Percentiles rank a stretch among this genome's conserved stretches.
These are phyloP conservation scores for Caenorhabditis sp. DNA, from an alignment of 2,888 invertebrate species.

Conservation along the genomic window DNA sequence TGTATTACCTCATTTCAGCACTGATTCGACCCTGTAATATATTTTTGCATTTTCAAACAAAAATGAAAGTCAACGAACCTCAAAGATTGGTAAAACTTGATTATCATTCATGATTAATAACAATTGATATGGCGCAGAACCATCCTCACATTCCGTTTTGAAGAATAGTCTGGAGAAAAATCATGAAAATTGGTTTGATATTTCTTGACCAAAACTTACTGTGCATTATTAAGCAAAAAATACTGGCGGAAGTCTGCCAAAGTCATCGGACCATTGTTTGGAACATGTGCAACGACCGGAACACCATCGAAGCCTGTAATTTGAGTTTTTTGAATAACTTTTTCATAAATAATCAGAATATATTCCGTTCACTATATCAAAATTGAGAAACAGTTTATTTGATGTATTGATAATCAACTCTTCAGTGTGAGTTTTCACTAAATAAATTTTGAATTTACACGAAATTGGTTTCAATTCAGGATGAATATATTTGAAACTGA, in stretches of 20 bases:
- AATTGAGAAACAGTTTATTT: too few species aligned
- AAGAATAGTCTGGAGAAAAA: conserved; percentile 55
- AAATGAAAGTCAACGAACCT: too few species aligned
- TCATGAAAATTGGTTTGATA: too few species aligned
- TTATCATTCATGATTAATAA: conserved; percentile 51
- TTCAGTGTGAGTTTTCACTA: too few species aligned
- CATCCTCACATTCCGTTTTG: conserved; percentile 59
- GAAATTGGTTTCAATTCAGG: too few species aligned
- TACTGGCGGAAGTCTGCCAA: conserved; percentile 57
- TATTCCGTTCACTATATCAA: too few species aligned
- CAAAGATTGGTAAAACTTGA: conserved; percentile 50
- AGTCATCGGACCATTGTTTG: conserved; percentile 47
- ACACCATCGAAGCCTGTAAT: conserved; percentile 49
- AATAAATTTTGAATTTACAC: too few species aligned
- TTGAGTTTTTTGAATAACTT: neutral
- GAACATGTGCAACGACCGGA: conserved; percentile 63
- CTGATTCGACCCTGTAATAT: conserved; percentile 31
- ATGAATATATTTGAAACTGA: too few species aligned
- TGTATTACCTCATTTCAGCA: conserved; percentile 21
- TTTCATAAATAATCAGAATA: too few species aligned
- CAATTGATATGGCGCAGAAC: conserved; percentile 57
- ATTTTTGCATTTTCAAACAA: too few species aligned
- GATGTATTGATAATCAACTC: too few species aligned
- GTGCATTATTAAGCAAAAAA: conserved; percentile 55
- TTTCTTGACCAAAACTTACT: conserved; percentile 40